Evolutionary conservation across 1,140 invertebrate genomes (phyloP).

Genomic region (Listronotus bonariensis): DNA sequence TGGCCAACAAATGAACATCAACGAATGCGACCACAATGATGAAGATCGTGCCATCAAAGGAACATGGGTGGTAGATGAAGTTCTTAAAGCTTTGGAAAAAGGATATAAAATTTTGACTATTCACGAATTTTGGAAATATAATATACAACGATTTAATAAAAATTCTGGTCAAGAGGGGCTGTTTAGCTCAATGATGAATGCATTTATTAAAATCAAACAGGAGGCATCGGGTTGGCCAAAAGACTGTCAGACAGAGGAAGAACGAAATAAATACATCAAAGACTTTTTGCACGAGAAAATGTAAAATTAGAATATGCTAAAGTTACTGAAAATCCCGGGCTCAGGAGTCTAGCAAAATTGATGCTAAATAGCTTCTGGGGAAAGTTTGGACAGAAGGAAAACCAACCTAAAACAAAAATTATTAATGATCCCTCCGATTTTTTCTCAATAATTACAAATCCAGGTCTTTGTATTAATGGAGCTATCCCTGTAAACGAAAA

Average conservation of each 20-base stretch:
- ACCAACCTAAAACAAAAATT: neutral
- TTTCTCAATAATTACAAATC: slow-evolving; percentile 42
- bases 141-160: no score
- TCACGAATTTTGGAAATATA: slow-evolving; percentile 53
- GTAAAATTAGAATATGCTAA: slow-evolving; percentile 49
- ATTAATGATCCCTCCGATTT: neutral
- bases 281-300: slow-evolving; percentile 52
- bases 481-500: slow-evolving; percentile 43
- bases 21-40: slow-evolving; percentile 43
- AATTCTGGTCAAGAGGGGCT: slow-evolving; percentile 34
- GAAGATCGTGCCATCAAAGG: slow-evolving; percentile 50
- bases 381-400: slow-evolving; percentile 30
- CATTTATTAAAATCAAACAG: slow-evolving; percentile 53
- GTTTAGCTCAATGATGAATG: slow-evolving; percentile 48
- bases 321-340: slow-evolving; percentile 53
- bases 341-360: slow-evolving; percentile 49
- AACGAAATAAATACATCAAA: slow-evolving; percentile 49
- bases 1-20: slow-evolving; percentile 20
- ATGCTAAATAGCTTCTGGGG: slow-evolving; percentile 53
- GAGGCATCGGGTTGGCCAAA: slow-evolving; percentile 48
- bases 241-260: slow-evolving; percentile 44
- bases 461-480: slow-evolving; percentile 34
- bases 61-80: slow-evolving; percentile 53
- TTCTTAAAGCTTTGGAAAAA: slow-evolving; percentile 46
- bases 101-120: slow-evolving; percentile 47